Percentiles rank a stretch among this genome's conserved stretches.
Conservation (phyloP, 2,888 invertebrate species). For the Cephus runcator region DNA sequence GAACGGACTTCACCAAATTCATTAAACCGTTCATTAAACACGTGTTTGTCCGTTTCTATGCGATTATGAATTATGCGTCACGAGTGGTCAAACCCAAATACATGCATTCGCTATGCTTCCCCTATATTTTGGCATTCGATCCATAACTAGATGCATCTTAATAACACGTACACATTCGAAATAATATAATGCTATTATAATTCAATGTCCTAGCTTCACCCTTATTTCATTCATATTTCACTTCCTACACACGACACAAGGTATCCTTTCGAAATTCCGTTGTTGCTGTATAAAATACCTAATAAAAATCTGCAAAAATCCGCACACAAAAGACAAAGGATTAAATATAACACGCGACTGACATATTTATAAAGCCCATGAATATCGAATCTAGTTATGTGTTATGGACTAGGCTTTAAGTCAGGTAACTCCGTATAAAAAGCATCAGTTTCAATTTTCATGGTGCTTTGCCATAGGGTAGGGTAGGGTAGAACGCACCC, state of each 20-base stretch:
- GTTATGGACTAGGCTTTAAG: background rate
- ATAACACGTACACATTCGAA: background rate
- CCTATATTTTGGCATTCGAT: background rate
- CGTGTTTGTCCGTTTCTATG: conserved; percentile 22
- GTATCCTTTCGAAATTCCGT: background rate
- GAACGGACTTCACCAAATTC: conserved; percentile 22
- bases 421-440: background rate
- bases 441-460: background rate
- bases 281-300: background rate
- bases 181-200: background rate
- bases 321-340: background rate
- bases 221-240: background rate
- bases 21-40: conserved; percentile 35
- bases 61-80: conserved; percentile 31
- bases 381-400: background rate
- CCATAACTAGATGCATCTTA: background rate
- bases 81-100: conserved; percentile 16
- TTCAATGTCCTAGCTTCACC: background rate
- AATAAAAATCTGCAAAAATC: background rate
- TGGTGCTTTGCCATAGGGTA: background rate
- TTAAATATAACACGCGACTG: background rate
- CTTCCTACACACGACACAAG: background rate
- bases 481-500: background rate
- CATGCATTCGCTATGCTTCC: background rate
- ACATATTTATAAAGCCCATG: background rate